Evolutionary conservation across 2,888 invertebrate species (phyloP), one percentile per base, ranked within the genome.

Genomic region (Phorcus lineatus): DNA sequence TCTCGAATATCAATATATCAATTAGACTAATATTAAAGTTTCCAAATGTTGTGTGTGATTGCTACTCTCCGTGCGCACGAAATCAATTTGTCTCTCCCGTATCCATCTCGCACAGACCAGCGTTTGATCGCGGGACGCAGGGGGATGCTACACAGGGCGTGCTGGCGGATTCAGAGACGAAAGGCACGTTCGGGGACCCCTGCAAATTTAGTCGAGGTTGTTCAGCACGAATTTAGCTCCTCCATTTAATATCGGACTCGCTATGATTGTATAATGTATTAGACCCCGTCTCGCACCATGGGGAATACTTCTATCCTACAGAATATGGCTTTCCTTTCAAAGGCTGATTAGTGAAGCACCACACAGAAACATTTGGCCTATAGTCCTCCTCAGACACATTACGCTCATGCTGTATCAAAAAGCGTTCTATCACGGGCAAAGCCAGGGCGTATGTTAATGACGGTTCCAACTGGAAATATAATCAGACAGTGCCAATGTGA

Each of bases 1-100:
- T 53, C 54, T 76, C 76, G 76, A 76, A 76, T 76, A 76, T 76
- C 76, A 76, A 76, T 76, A 76, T 76, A 76, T 76, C 54, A 76
- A 76, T 76, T 76, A 76, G 76, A 76, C 76, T 76, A 76, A 76
- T 76, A 76, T 76, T 76, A 76, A 76, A 76, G 76, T 76, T 76
- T 76, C 76, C 76, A 76, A 76, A 76, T 76, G 76, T 76, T 76
- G 76, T 76, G 76, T 76, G 76, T 76, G 55, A 76, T 76, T 76
- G 76, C 76, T 55, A 76, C 54, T 76, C 53, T 76, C 54, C 76
- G 76, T 76, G 76, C 28, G 55, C 76, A 76, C 55, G 76, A 76
- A 76, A 76, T 76, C 76, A 76, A 76, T 76, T 76, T 76, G 76
- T 76, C 54, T 53, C 76, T 31, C 54, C 28, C 54, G 76, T 55